Evolutionary conservation across 2,113 vertebrate genomes (phyloP).

Genomic region (Bostrychus sinensis): DNA sequence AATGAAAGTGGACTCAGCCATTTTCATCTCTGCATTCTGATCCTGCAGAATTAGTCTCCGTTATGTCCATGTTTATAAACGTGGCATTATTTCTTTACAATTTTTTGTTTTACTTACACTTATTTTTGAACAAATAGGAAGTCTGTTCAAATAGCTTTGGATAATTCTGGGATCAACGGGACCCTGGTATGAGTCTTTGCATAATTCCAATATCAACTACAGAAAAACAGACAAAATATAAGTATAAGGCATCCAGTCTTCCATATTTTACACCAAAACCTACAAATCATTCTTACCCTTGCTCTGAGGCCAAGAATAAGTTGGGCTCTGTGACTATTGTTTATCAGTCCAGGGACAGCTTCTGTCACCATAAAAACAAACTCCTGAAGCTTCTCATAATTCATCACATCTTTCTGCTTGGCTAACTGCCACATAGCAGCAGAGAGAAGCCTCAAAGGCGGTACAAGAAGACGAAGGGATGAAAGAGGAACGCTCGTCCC

Average conservation of each 20-base stretch:
- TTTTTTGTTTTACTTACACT: slow-evolving; percentile 45
- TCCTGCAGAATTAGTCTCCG: slow-evolving; percentile 35
- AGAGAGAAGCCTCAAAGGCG: slow-evolving; percentile 74
- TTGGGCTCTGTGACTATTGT: slow-evolving; percentile 78
- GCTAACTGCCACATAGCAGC: slow-evolving; percentile 81
- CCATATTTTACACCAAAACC: neutral
- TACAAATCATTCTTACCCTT: slow-evolving; percentile 68
- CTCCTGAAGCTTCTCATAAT: slow-evolving; percentile 78
- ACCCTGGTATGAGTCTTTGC: slow-evolving; percentile 55
- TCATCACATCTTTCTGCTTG: slow-evolving; percentile 66
- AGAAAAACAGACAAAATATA: no score
- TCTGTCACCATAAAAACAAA: slow-evolving; percentile 77
- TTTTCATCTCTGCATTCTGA: slow-evolving; percentile 65
- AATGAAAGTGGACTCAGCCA: slow-evolving; percentile 70
- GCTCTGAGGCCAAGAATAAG: slow-evolving; percentile 83
- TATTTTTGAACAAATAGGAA: slow-evolving; percentile 42
- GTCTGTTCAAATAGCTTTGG: slow-evolving; percentile 62
- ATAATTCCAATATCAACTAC: slow-evolving; percentile 76
- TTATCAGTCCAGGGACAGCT: slow-evolving; percentile 78
- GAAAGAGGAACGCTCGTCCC: slow-evolving; percentile 41
- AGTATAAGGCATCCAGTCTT: no score
- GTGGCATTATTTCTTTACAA: no score
- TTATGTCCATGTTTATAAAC: no score
- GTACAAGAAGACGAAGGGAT: slow-evolving; percentile 65
- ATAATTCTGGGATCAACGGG: slow-evolving; percentile 53